Percentiles rank a stretch among this genome's conserved stretches.
These are phyloP conservation scores for Leontocebus nigricollis DNA, from an alignment of 2,797 vertebrate species.

Conservation along the genomic window DNA sequence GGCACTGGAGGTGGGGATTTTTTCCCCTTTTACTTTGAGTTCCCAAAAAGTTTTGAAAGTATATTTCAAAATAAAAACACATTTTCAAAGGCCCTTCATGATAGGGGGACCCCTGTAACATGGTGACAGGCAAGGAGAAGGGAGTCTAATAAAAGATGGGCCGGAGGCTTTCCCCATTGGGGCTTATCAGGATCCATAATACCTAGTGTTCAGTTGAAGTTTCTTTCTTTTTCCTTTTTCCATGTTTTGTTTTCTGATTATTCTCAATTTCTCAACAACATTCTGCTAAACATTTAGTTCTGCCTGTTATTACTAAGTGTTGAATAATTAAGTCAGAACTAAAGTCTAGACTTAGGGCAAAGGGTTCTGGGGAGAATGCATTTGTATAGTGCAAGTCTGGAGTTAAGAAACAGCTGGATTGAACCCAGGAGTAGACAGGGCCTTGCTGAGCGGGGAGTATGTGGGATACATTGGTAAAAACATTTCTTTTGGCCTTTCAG, in stretches of 20 bases:
- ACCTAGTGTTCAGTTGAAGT: neutral
- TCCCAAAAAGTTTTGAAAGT: neutral
- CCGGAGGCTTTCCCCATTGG: too few species aligned
- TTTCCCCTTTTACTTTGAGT: neutral
- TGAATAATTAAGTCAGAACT: neutral
- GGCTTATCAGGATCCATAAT: neutral
- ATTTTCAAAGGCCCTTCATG: neutral
- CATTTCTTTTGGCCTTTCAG: neutral
- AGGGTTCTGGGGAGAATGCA: neutral
- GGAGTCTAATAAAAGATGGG: fast-evolving
- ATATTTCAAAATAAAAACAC: neutral
- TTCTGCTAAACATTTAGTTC: neutral
- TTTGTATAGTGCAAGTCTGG: neutral
- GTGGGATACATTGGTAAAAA: too few species aligned
- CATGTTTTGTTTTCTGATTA: neutral
- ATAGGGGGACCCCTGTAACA: neutral
- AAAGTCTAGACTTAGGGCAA: neutral
- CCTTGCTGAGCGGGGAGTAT: neutral
- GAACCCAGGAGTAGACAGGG: neutral
- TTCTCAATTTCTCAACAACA: neutral
- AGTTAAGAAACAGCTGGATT: neutral
- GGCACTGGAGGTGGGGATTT: neutral
- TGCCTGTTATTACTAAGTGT: neutral
- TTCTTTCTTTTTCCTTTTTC: neutral
- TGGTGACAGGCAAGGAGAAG: neutral